Evolutionary conservation across 2,797 vertebrate species (phyloP), one percentile per base, ranked within the genome.

Genomic region (Acanthurus lineatus): DNA sequence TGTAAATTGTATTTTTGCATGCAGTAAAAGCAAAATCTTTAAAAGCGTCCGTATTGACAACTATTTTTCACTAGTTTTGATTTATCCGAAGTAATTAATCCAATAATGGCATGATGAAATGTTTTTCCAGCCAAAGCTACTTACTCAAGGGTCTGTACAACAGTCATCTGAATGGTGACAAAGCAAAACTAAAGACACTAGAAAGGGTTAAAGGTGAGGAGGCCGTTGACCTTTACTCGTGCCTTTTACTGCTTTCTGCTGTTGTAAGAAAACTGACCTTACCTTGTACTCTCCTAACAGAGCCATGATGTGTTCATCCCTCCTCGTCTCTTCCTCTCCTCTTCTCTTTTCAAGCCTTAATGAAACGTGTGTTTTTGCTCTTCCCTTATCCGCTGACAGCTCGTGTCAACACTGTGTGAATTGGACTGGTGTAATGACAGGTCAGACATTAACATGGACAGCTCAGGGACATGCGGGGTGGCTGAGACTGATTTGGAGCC

Each of bases 401-500:
- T 86, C 65, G 49, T 85, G 92, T 95, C 95, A 94, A 91, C 93
- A 82, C 90, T 44, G 86, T 12, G 58, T 60, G 89, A 87, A 90
- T 87, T 89, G 87, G 87, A 86, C 86, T 49, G 51, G 77, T 87
- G 76, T 92, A 92, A 89, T 93, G 92, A 95, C 86, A 92, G 85
- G 86, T 90, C 85, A 85, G 92, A 81, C 89, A 88, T 92, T 92
- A 92, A 89, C 70, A 54, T 40, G 80, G 89, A 91, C 93, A 93
- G 94, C 92, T 92, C 89, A 87, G 92, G 89, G 89, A 88, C 86
- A 25, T 59, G 51, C 47, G 0, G 59, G 74, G 59, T 56, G 82
- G 71, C 67, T 69, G 83, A 76, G 86, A 85, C 73, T 85, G 90
- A 91, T 89, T 87, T 89, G 79, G 79, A 64, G 62, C 82, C 65